A percentile compares a stretch with the other conserved stretches of the same genome.
These are phyloP conservation scores for Drosophila maculinotata DNA, from an alignment of 2,888 invertebrate genomes.

Conservation along the genomic window DNA sequence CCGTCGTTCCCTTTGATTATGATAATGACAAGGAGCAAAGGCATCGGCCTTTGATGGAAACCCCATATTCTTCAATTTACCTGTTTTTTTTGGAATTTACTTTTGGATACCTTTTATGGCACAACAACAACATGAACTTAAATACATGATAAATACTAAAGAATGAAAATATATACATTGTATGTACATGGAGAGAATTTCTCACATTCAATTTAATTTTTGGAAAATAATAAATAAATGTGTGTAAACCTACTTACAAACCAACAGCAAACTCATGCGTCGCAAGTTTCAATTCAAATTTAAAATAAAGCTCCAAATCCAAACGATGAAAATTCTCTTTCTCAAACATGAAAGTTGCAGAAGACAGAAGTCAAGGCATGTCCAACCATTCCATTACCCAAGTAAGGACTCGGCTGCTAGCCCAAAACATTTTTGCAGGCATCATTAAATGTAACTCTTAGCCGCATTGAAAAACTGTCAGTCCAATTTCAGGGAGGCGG, in stretches of 20 bases:
- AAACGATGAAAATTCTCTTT: constrained; percentile 47
- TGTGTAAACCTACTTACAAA: constrained; percentile 61
- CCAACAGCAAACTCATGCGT: constrained; percentile 25
- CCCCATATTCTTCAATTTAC: constrained; percentile 50
- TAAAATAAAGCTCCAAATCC: constrained; percentile 3
- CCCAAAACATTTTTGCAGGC: constrained; percentile 68
- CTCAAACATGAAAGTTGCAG: constrained; percentile 56
- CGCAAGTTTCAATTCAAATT: constrained; percentile 45
- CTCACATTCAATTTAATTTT: constrained; percentile 63
- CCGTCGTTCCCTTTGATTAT: constrained; percentile 58
- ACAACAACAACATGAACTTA: constrained; percentile 47
- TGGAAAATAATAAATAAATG: constrained; percentile 72
- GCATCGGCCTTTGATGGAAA: constrained; percentile 52
- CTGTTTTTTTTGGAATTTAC: constrained; percentile 54
- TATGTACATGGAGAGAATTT: constrained; percentile 61
- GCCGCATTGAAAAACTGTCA: constrained; percentile 73
- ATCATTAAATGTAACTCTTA: constrained; percentile 78
- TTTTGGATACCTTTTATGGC: constrained; percentile 76
- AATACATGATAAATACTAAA: constrained; percentile 51
- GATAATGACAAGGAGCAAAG: constrained; percentile 57
- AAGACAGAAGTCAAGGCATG: constrained; percentile 19
- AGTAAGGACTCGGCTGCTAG: constrained; percentile 29
- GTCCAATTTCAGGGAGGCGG: constrained; percentile 53
- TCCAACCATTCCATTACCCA: no score
- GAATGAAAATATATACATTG: constrained; percentile 35